A percentile compares a stretch with the other conserved stretches of the same genome.
Evolutionary conservation across 2,888 invertebrate species (phyloP).

Genomic region (Pyrrhosoma nymphula): DNA sequence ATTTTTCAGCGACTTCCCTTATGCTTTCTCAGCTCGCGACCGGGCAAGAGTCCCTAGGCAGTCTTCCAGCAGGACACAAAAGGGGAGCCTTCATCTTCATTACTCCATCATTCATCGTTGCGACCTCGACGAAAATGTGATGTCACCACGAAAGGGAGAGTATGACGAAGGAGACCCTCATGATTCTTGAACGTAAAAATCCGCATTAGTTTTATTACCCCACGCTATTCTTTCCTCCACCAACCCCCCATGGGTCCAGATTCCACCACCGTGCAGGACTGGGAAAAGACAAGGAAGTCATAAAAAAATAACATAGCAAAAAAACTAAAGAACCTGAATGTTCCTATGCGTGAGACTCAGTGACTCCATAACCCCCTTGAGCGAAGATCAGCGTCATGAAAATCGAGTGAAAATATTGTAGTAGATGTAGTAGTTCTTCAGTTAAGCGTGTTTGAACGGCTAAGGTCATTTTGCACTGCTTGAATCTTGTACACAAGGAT

Average conservation of each 20-base stretch:
- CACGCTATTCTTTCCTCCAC: not conserved
- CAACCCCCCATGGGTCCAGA: not conserved
- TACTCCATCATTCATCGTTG: slow-evolving; percentile 1
- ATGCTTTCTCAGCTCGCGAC: not conserved
- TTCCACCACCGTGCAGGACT: not conserved
- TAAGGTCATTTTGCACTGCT: no score
- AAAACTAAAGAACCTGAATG: no score
- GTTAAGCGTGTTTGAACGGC: no score
- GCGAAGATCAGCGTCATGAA: no score
- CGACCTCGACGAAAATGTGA: not conserved
- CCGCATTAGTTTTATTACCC: not conserved
- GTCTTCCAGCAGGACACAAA: not conserved
- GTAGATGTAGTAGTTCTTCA: no score
- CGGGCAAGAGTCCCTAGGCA: not conserved
- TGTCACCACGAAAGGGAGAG: not conserved
- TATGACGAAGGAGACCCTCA: not conserved
- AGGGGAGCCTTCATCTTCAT: not conserved
- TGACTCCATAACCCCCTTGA: no score
- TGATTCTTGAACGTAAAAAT: not conserved
- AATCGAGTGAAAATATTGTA: no score
- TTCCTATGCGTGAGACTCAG: no score
- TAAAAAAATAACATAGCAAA: no score
- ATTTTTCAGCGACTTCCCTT: not conserved
- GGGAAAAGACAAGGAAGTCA: not conserved
- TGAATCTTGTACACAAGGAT: no score